These are phyloP conservation scores for rat (Rattus norvegicus) DNA, from an alignment of 2,113 vertebrate genomes.

Conservation along the genomic window GRCr8 NC_086031.1:24923001-24923500, in stretches of 20 bases:
- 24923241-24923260: not conserved
- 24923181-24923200: not conserved
- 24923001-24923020: conserved; percentile 59
- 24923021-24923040: conserved; percentile 62
- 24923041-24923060: conserved; percentile 58
- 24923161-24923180: not conserved
- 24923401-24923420: not conserved
- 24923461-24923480: not conserved
- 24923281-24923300: conserved; percentile 10
- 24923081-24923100: not conserved
- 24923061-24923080: conserved; percentile 33
- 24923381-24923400: not conserved
- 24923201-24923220: conserved; percentile 9
- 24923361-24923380: not conserved
- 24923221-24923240: not conserved
- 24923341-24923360: not conserved
- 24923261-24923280: not conserved
- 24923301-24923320: not conserved
- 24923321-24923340: not conserved
- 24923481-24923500: not conserved
- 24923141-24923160: not conserved
- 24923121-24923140: not conserved
- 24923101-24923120: not conserved
- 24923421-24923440: not conserved
- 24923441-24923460: not conserved